Evolutionary conservation across 37 sponge, comb jelly and placozoan species (phyloP), one percentile per base, ranked within the genome.

Genomic region (Aplysina aerophoba): DNA sequence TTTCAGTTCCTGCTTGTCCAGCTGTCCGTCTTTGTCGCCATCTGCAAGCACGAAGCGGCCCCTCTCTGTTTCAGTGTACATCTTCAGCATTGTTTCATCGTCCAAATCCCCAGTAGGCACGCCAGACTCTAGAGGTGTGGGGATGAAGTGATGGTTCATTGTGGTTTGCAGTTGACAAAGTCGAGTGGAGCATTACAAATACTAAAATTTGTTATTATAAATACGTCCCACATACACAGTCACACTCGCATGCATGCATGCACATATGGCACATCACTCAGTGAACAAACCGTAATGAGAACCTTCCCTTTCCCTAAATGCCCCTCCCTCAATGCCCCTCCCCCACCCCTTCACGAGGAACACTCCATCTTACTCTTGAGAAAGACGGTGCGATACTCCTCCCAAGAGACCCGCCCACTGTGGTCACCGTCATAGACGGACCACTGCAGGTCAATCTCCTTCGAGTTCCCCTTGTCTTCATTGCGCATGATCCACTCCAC

Each of bases 371-470:
- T 36, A 75, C 78, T 75, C 39, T 36, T 75, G 21, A 75, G 20
- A 25, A 75, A 21, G n/a, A 75, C 24, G 39, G n/a, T 31, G 24
- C 39, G 50, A 66, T 89, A 92, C 58, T 93, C 91, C 19, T 81
- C 81, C 85, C 89, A 88, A 27, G 81, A 81, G 35, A 95, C 44
- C 38, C 77, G 37, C 21, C 72, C 81, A 61, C 86, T 71, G n/a
- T 86, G 82, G 25, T 95, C 82, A 0, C 39, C 69, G 66, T 93
- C 94, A 71, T 83, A 67, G 40, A 82, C 28, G 40, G 59, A 60
- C 85, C 87, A 92, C 74, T 85, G 93, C 5, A 80, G 65, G 19
- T 83, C 90, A 8, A 82, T 79, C 59, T 90, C 93, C 31, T 89
- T 88, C 4, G 78, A 75, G n/a, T 21, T 41, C n/a, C 54, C 78